Conservation (phyloP, 2,888 invertebrate genomes). For the Apotomis betuletana region DNA sequence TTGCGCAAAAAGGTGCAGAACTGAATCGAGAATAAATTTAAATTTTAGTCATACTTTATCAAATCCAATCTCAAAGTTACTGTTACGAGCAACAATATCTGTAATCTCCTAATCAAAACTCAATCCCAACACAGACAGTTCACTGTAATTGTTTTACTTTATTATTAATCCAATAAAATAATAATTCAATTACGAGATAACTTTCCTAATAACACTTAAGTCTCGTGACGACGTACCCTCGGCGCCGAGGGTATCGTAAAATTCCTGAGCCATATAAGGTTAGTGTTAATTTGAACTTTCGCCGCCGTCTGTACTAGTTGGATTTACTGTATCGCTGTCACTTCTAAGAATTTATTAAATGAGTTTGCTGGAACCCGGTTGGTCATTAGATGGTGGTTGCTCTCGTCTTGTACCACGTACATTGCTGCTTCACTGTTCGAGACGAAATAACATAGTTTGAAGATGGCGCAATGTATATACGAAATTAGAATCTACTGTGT, state of each 20-base stretch:
- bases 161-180: constrained; percentile 28
- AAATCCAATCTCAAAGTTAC: no score
- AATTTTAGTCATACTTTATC: no score
- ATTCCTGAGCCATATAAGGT: not conserved
- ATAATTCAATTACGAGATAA: constrained; percentile 32
- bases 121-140: constrained; percentile 16
- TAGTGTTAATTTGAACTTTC: constrained; percentile 32
- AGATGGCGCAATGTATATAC: no score
- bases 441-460: not conserved
- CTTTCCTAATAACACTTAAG: constrained; percentile 39
- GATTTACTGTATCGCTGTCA: constrained; percentile 45
- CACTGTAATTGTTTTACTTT: constrained; percentile 18
- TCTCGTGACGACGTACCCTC: constrained; percentile 16
- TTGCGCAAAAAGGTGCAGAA: no score
- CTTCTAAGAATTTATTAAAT: constrained; percentile 51
- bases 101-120: constrained; percentile 13
- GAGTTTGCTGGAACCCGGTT: constrained; percentile 47
- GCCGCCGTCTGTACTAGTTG: constrained; percentile 42
- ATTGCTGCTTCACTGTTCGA: constrained; percentile 27
- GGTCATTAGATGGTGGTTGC: constrained; percentile 27
- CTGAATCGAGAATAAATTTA: no score
- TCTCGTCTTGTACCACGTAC: constrained; percentile 13
- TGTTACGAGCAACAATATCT: not conserved
- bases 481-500: no score
- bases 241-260: constrained; percentile 18